These are phyloP conservation scores for Rhineura floridana DNA, from an alignment of 2,113 vertebrate species.

Conservation along the genomic window DNA sequence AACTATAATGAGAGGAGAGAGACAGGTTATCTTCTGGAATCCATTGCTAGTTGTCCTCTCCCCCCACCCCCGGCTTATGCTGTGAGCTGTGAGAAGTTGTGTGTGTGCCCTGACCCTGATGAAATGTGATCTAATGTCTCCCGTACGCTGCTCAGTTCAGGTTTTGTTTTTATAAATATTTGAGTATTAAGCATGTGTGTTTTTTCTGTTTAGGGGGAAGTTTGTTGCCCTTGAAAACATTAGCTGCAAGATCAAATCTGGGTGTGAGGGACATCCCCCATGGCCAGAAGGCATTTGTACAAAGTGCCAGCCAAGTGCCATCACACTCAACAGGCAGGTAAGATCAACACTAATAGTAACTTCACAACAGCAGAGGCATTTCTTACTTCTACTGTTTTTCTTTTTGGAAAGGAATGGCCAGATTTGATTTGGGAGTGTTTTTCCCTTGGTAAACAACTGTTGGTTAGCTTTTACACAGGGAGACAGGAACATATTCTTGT, in stretches of 20 bases:
- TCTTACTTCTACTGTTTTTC: neutral
- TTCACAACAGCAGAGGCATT: neutral
- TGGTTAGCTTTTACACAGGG: neutral
- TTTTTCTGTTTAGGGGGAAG: constrained; percentile 83
- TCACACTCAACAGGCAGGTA: constrained; percentile 97
- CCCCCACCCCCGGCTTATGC: neutral
- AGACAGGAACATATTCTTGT: neutral
- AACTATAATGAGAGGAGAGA: neutral
- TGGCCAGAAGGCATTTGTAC: constrained; percentile 99
- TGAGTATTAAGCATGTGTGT: neutral
- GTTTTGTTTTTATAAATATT: neutral
- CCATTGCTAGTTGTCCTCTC: accelerated
- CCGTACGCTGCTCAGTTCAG: neutral
- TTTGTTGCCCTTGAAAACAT: constrained; percentile 98
- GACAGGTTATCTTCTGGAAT: neutral
- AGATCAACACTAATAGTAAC: constrained; percentile 11
- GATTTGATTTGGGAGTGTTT: neutral
- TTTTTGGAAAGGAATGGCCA: constrained; percentile 18
- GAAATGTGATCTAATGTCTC: neutral
- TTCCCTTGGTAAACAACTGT: neutral
- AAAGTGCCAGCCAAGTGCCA: constrained; percentile 97
- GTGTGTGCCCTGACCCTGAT: neutral
- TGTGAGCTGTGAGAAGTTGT: accelerated
- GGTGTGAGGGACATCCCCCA: constrained; percentile 95
- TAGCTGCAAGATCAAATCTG: constrained; percentile 98